These are phyloP conservation scores for Arizona elegans DNA, from an alignment of 2,113 vertebrate genomes.

Conservation along the genomic window DNA sequence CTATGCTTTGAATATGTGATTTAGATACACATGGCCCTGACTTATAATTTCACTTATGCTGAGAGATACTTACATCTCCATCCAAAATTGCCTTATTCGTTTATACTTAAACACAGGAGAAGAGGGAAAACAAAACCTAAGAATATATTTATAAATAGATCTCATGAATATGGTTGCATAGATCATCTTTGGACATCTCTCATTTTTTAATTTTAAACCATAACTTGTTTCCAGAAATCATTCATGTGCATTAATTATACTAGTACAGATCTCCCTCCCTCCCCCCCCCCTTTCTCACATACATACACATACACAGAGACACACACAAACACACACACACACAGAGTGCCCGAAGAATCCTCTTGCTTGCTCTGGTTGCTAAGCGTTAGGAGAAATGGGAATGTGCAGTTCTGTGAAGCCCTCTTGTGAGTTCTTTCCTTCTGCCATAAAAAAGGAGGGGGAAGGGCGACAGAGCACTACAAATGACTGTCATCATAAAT, in stretches of 20 bases:
- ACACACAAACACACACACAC: not conserved
- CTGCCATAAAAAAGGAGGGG: conserved; percentile 1
- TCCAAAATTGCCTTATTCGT: not conserved
- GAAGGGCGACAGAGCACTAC: not conserved
- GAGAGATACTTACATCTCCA: not conserved
- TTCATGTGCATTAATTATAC: conserved; percentile 41
- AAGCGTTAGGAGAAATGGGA: conserved; percentile 59
- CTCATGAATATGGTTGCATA: conserved; percentile 32
- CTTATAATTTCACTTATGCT: not conserved
- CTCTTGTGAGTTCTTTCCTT: conserved; percentile 35
- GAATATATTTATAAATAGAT: not conserved
- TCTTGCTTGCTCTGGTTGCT: conserved; percentile 60
- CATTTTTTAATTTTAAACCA: conserved; percentile 40
- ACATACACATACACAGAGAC: no score
- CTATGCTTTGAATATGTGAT: not conserved
- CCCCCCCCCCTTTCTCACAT: not conserved
- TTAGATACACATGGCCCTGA: not conserved
- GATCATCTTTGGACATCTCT: not conserved
- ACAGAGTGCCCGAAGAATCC: not conserved
- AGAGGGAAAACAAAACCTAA: not conserved
- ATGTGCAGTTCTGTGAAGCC: conserved; percentile 46
- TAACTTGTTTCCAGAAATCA: conserved; percentile 40
- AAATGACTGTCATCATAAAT: not conserved
- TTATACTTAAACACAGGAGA: not conserved
- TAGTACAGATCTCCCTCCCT: conserved; percentile 45